These are phyloP conservation scores for Subanguina moxae DNA, from an alignment of 1,140 invertebrate species.

Conservation along the genomic window DNA sequence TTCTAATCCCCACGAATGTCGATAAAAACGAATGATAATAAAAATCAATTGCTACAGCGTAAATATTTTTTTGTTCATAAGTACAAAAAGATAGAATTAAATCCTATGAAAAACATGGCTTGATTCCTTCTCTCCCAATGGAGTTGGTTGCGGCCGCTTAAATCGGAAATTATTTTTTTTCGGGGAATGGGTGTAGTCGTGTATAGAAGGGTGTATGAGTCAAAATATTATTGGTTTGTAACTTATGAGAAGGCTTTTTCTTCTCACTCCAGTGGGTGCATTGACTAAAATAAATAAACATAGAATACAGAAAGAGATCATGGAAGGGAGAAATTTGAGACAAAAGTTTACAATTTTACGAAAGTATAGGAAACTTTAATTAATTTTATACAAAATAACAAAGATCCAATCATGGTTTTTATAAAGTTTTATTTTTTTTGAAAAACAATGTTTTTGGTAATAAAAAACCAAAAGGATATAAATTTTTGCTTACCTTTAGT, in stretches of 20 bases:
- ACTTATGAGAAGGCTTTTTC: background rate
- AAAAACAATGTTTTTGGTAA: background rate
- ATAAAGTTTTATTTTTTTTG: background rate
- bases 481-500: constrained; percentile 4
- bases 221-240: background rate
- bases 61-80: background rate
- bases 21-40: background rate
- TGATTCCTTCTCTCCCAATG: background rate
- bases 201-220: no score
- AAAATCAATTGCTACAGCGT: background rate
- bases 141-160: background rate
- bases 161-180: background rate
- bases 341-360: no score
- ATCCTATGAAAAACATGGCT: background rate
- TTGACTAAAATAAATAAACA: background rate
- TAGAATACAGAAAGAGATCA: background rate
- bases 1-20: background rate
- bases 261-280: background rate
- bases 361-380: no score
- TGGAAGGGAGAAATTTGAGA: background rate
- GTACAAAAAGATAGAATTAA: background rate
- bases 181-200: background rate
- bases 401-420: background rate
- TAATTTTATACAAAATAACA: background rate
- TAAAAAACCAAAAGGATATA: background rate